phyloP scores from a whole-genome alignment of 1,140 invertebrate genomes.

The Eueides isabella region DNA sequence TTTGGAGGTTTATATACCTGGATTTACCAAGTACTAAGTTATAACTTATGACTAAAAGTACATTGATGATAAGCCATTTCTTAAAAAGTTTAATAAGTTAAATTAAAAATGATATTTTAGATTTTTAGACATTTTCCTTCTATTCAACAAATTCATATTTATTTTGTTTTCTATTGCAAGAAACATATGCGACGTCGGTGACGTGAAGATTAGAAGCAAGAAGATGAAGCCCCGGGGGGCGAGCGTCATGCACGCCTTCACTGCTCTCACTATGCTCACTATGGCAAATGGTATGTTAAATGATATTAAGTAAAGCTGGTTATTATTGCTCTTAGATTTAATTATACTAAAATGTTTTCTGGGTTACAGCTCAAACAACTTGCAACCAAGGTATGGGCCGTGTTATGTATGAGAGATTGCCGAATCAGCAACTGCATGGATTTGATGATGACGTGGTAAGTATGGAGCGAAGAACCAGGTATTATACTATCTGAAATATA shows the following conservation, averaged over 20 bases:
- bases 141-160: neutral
- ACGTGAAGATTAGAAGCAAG: slow-evolving; percentile 47
- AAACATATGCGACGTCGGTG: slow-evolving; percentile 70
- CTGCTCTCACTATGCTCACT: slow-evolving; percentile 90
- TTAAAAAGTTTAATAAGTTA: too few species aligned
- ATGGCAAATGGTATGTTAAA: slow-evolving; percentile 88
- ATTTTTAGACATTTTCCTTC: too few species aligned
- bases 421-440: slow-evolving; percentile 93
- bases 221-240: slow-evolving; percentile 79
- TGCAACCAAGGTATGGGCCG: slow-evolving; percentile 94
- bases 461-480: slow-evolving; percentile 35
- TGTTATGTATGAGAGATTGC: slow-evolving; percentile 93
- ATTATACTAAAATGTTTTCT: neutral
- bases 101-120: too few species aligned
- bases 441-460: slow-evolving; percentile 93
- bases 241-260: slow-evolving; percentile 92
- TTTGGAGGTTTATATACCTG: too few species aligned
- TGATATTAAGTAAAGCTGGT: neutral
- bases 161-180: slow-evolving; percentile 23
- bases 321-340: neutral
- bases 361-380: slow-evolving; percentile 90
- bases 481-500: too few species aligned
- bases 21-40: too few species aligned
- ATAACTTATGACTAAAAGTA: too few species aligned
- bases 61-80: too few species aligned